phyloP scores from a whole-genome alignment of 2,797 vertebrate species.

The Sciurus vulgaris region DNA sequence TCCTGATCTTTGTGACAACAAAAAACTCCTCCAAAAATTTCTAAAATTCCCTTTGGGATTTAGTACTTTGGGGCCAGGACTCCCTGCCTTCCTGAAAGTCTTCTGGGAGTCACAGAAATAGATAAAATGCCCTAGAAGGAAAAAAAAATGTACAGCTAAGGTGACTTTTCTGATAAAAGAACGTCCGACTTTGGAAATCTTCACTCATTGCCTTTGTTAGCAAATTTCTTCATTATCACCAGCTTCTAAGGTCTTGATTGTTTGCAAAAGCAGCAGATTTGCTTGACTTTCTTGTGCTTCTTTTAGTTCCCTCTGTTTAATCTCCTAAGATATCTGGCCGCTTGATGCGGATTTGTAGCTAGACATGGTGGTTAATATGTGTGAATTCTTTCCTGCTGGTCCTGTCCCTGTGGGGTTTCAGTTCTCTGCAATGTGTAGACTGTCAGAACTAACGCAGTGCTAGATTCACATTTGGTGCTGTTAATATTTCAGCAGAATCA shows the following conservation, averaged over 20 bases:
- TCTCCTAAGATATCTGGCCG: neutral
- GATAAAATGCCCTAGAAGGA: neutral
- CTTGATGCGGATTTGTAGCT: conserved; percentile 27
- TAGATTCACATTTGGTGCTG: neutral
- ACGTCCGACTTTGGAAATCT: neutral
- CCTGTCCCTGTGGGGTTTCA: neutral
- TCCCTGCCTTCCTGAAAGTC: neutral
- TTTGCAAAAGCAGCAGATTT: conserved; percentile 33
- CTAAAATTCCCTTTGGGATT: neutral
- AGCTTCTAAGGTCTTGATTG: conserved; percentile 54
- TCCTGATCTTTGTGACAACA: neutral
- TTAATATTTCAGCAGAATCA: neutral
- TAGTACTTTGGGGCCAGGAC: neutral
- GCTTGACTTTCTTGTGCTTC: conserved; percentile 26
- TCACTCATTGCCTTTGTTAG: conserved; percentile 42
- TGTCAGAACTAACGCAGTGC: neutral
- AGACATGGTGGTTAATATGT: neutral
- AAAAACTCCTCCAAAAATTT: neutral
- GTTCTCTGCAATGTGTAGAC: neutral
- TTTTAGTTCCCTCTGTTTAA: conserved; percentile 46
- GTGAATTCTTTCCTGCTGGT: conserved; percentile 46
- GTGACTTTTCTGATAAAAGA: conserved; percentile 9
- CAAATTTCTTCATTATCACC: conserved; percentile 64
- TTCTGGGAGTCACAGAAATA: conserved; percentile 28
- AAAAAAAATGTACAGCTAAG: neutral